phyloP scores from a whole-genome alignment of 2,888 invertebrate genomes.

The Spodoptera exigua region DNA sequence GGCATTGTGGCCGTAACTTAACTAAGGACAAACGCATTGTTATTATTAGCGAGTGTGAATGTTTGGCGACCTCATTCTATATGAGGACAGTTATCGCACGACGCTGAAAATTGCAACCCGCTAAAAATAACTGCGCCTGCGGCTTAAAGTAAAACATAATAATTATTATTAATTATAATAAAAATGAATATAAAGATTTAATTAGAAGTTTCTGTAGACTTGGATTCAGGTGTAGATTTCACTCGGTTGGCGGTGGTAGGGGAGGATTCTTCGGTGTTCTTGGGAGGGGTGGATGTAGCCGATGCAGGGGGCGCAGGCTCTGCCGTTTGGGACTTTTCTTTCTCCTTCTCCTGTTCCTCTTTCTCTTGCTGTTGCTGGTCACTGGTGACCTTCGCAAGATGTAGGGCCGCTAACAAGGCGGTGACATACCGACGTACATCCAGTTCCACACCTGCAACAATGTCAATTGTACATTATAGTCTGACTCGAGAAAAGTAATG shows the following conservation, averaged over 20 bases:
- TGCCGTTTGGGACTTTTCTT: constrained; percentile 51
- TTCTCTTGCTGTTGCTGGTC: constrained; percentile 74
- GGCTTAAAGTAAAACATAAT: constrained; percentile 38
- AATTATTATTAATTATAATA: constrained; percentile 45
- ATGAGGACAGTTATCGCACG: constrained; percentile 22
- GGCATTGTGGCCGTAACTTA: constrained; percentile 69
- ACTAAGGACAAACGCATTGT: constrained; percentile 19
- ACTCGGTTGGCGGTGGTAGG: constrained; percentile 75
- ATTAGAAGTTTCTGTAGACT: constrained; percentile 71
- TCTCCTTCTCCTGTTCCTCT: constrained; percentile 58
- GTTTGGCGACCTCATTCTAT: constrained; percentile 38
- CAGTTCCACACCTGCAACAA: constrained; percentile 76
- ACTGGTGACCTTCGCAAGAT: constrained; percentile 81
- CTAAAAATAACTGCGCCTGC: constrained; percentile 37
- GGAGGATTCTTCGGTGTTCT: constrained; percentile 58
- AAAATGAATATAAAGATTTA: constrained; percentile 37
- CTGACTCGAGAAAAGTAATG: no score
- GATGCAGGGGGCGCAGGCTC: constrained; percentile 61
- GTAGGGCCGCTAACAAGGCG: constrained; percentile 81
- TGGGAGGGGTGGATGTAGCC: constrained; percentile 38
- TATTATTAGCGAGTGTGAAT: constrained; percentile 19
- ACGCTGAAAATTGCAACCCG: constrained; percentile 27
- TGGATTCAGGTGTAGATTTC: constrained; percentile 80
- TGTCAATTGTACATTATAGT: no score
- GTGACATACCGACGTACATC: constrained; percentile 83